Percentiles rank a stretch among this genome's conserved stretches.
phyloP scores from a whole-genome alignment of 2,113 vertebrate genomes.

The Struthidea cinerea region DNA sequence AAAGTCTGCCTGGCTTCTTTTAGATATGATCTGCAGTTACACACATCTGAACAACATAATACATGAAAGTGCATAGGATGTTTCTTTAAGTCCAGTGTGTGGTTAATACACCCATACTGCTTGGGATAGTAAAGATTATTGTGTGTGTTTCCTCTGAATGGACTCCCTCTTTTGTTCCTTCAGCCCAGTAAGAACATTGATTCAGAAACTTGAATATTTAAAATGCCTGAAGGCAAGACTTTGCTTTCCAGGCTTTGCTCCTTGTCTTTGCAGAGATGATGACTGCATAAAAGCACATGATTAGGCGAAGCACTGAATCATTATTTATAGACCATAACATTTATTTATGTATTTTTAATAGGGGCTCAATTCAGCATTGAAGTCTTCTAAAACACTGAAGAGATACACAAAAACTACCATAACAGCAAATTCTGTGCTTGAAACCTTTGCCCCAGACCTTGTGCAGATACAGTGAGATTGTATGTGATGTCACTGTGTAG shows the following conservation, averaged over 20 bases:
- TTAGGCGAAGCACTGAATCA: background rate
- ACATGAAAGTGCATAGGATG: background rate
- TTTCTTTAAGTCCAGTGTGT: background rate
- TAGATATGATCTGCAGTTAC: background rate
- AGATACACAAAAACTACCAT: background rate
- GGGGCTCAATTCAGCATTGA: background rate
- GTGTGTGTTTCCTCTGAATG: background rate
- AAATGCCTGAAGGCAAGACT: conserved; percentile 8
- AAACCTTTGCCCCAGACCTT: background rate
- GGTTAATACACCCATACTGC: background rate
- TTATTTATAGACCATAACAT: background rate
- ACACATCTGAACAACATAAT: background rate
- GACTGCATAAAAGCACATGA: background rate
- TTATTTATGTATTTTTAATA: conserved; percentile 13
- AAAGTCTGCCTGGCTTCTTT: background rate
- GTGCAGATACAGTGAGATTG: background rate
- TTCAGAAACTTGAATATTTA: conserved; percentile 22
- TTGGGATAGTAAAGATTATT: background rate
- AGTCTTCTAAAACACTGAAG: background rate
- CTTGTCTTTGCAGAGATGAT: background rate
- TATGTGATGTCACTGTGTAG: background rate
- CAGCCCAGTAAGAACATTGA: background rate
- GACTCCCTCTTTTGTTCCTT: background rate
- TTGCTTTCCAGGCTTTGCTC: background rate
- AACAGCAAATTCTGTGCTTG: background rate